Evolutionary conservation across 2,888 invertebrate species (phyloP).

Genomic region (Fragum whitleyi): DNA sequence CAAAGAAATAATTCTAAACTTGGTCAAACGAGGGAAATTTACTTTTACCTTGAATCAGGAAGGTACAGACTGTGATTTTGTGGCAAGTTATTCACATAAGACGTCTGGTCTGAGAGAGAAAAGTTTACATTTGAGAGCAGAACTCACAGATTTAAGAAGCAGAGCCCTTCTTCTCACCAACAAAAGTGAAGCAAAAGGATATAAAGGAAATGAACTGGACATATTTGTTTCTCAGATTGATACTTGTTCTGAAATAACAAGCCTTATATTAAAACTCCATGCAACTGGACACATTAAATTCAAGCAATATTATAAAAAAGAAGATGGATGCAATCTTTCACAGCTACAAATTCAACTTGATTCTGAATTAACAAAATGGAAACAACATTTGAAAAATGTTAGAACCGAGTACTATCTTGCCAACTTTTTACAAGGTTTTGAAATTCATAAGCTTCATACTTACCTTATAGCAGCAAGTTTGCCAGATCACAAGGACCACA

Average conservation of each 20-base stretch:
- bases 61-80: slow-evolving; percentile 33
- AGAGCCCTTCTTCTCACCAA: slow-evolving; percentile 66
- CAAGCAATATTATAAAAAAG: slow-evolving; percentile 6
- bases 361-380: slow-evolving; percentile 51
- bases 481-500: not conserved
- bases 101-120: too few species aligned
- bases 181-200: slow-evolving; percentile 38
- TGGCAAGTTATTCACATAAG: slow-evolving; percentile 2
- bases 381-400: slow-evolving; percentile 24
- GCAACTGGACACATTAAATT: slow-evolving; percentile 56
- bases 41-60: slow-evolving; percentile 41
- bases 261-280: slow-evolving; percentile 34
- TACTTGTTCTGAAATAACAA: slow-evolving; percentile 44
- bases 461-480: slow-evolving; percentile 51
- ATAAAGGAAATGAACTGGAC: slow-evolving; percentile 33
- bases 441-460: slow-evolving; percentile 56
- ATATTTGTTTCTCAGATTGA: slow-evolving; percentile 44
- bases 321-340: slow-evolving; percentile 12
- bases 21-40: slow-evolving; percentile 60
- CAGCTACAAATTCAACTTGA: slow-evolving; percentile 21
- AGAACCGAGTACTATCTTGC: slow-evolving; percentile 53
- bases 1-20: slow-evolving; percentile 65
- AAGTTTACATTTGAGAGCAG: slow-evolving; percentile 5
- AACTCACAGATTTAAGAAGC: slow-evolving; percentile 65
- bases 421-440: slow-evolving; percentile 65